Evolutionary conservation across 2,888 invertebrate species (phyloP).

Genomic region (Morpho deidamia): DNA sequence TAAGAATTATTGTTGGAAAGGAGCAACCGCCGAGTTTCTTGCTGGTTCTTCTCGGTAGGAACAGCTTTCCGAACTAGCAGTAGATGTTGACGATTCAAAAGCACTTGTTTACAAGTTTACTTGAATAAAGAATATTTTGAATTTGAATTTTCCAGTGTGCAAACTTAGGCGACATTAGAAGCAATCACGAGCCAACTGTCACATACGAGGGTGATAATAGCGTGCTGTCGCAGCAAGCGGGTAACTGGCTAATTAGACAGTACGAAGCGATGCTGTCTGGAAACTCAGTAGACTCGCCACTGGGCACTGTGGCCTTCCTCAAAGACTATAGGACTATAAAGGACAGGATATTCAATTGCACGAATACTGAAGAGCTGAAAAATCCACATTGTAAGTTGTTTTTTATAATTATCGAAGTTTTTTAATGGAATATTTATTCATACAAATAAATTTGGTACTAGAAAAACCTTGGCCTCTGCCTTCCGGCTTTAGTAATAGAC

Average conservation of each 20-base stretch:
- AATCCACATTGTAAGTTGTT: constrained; percentile 50
- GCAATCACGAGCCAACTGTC: constrained; percentile 92
- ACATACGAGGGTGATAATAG: constrained; percentile 98
- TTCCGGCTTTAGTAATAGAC: too few relatives aligned
- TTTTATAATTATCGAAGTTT: background rate
- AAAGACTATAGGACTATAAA: constrained; percentile 37
- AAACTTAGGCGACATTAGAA: constrained; percentile 89
- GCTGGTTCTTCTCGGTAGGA: too few relatives aligned
- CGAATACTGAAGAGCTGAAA: constrained; percentile 42
- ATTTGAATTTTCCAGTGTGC: constrained; percentile 80
- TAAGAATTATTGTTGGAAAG: too few relatives aligned
- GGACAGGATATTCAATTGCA: constrained; percentile 35
- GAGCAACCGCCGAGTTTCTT: too few relatives aligned
- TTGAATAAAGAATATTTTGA: too few relatives aligned
- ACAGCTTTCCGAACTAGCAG: too few relatives aligned
- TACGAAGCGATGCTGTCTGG: constrained; percentile 71
- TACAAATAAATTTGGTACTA: too few relatives aligned
- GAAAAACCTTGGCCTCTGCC: too few relatives aligned
- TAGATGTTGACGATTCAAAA: too few relatives aligned
- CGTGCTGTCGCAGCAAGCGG: constrained; percentile 92
- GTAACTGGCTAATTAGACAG: constrained; percentile 89
- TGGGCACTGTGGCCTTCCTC: constrained; percentile 85
- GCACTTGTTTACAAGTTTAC: too few relatives aligned
- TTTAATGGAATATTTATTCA: too few relatives aligned
- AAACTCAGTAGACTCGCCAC: constrained; percentile 79